Evolutionary conservation across 2,113 vertebrate genomes (phyloP), one percentile per base, ranked within the genome.

Genomic region (Eulemur macaco): DNA sequence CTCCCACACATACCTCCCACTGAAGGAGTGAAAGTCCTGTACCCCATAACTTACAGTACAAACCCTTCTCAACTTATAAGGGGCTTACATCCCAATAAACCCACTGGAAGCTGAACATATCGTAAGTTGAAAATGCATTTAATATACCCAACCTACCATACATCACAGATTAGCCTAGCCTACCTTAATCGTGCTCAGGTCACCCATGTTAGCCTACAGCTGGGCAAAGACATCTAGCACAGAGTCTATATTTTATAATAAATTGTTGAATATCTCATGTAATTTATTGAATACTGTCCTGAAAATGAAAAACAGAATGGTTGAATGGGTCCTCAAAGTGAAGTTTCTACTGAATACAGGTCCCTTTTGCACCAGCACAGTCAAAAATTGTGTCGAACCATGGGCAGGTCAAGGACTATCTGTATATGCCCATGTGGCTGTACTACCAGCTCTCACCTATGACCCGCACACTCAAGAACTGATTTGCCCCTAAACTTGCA

Each of bases 391-490:
- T 31, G 14, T 76, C 1, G 13, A 29, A 31, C 45, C 27, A 31
- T 76, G 42, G 42, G 42, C 42, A 42, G 31, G 14, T 76, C 42
- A 29, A 27, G 4, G 14, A 47, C 42, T 4, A 1, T 31, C 73
- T 17, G 1, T 8, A 2, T 25, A 21, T 13, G 34, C 10, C 52
- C 25, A 1, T 23, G n/a, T 18, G 42, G 9, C 31, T 25, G 6
- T 12, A 34, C 25, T 37, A 39, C 45, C n/a, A 1, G 10, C 47
- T 37, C 11, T 93, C 64, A 84, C n/a, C 71, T 6, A 8, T 25
- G 69, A 29, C 20, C 20, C 5, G 29, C 4, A 34, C 74, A 52
- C 1, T 0, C 1, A 21, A 84, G 47, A 52, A 12, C 17, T 25
- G 15, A 76, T 12, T 82, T 71, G 17, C 29, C 27, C n/a, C 50